Conservation (phyloP, 2,888 invertebrate genomes). For the Sarcophaga variegata region DNA sequence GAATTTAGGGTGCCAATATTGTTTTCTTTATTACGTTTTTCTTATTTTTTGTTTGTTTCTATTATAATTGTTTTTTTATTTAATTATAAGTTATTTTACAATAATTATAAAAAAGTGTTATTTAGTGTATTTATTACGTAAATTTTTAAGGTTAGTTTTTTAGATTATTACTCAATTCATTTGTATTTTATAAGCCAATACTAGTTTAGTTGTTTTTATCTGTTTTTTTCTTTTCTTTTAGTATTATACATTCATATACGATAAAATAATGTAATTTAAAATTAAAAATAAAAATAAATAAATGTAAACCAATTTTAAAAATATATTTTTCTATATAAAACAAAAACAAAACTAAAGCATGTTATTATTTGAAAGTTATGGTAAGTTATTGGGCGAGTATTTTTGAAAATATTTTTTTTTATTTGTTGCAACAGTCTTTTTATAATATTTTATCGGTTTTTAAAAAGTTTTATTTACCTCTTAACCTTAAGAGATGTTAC, state of each 20-base stretch:
- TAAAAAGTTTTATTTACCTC: too few species aligned
- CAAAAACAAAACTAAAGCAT: neutral
- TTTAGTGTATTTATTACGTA: slow-evolving; percentile 43
- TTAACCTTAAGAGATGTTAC: too few species aligned
- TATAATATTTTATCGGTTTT: too few species aligned
- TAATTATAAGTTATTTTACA: neutral
- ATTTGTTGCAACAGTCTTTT: too few species aligned
- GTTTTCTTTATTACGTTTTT: too few species aligned
- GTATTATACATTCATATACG: neutral
- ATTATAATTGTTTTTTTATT: neutral
- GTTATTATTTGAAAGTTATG: slow-evolving; percentile 24
- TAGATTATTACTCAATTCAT: slow-evolving; percentile 26
- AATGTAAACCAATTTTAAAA: slow-evolving; percentile 10
- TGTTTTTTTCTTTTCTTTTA: neutral
- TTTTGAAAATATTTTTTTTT: too few species aligned
- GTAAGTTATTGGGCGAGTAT: too few species aligned
- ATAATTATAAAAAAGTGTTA: neutral
- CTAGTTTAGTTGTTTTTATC: slow-evolving; percentile 3
- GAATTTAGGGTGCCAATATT: slow-evolving; percentile 58
- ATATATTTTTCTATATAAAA: slow-evolving; percentile 37
- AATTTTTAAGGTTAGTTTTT: slow-evolving; percentile 25
- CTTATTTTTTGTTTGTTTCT: neutral
- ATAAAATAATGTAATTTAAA: slow-evolving; percentile 25
- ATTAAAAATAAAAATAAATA: neutral
- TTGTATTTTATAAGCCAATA: neutral